A percentile compares a stretch with the other conserved stretches of the same genome.
Evolutionary conservation across 2,888 invertebrate genomes (phyloP).

Genomic region (Byasa hedistus): DNA sequence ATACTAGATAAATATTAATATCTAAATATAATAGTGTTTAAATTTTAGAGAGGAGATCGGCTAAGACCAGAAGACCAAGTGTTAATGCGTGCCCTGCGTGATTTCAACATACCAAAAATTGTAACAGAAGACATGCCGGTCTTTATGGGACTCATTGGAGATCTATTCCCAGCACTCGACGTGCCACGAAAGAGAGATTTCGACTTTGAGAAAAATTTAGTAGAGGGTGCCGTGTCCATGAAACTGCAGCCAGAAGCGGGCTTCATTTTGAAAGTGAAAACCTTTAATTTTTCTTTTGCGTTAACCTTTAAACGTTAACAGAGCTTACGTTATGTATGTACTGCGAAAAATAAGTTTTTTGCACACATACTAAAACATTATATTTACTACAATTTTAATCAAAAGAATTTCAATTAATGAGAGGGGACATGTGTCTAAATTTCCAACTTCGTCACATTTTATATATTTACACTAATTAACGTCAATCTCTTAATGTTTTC

Average conservation of each 20-base stretch:
- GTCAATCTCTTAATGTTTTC: too few species aligned
- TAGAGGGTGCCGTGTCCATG: conserved; percentile 88
- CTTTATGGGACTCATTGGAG: conserved; percentile 96
- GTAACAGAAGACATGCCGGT: conserved; percentile 94
- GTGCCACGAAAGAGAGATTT: conserved; percentile 92
- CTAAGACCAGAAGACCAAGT: conserved; percentile 94
- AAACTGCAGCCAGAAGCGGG: conserved; percentile 94
- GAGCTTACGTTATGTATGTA: too few species aligned
- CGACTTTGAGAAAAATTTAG: conserved; percentile 90
- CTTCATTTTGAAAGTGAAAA: conserved; percentile 87
- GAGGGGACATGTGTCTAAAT: too few species aligned
- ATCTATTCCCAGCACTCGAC: conserved; percentile 94
- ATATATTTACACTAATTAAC: too few species aligned
- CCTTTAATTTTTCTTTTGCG: not conserved
- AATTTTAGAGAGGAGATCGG: conserved; percentile 83
- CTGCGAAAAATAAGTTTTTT: too few species aligned
- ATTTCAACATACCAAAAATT: conserved; percentile 97
- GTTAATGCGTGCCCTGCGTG: conserved; percentile 94
- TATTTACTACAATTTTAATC: too few species aligned
- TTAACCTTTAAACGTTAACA: too few species aligned
- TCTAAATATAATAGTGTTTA: not conserved
- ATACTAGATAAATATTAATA: too few species aligned
- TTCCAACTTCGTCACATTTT: too few species aligned
- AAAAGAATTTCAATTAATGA: too few species aligned
- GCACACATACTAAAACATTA: too few species aligned